Evolutionary conservation across 2,113 vertebrate genomes (phyloP).

Genomic region (Bostrychus sinensis): DNA sequence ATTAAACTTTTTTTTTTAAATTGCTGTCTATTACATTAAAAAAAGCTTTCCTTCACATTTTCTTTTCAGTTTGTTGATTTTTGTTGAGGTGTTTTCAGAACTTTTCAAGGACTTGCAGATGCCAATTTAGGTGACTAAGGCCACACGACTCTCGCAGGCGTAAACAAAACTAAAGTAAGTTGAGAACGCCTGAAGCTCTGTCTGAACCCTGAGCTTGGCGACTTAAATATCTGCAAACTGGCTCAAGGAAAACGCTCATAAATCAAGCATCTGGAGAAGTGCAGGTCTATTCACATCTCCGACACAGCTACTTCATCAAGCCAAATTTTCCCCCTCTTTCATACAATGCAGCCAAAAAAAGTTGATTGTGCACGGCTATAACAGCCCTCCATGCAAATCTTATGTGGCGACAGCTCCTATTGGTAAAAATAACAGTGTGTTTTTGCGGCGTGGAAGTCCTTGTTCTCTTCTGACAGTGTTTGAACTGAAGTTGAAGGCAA

Average conservation of each 20-base stretch:
- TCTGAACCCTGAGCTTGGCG: conserved; percentile 11
- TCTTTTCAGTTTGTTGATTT: neutral
- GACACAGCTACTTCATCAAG: conserved; percentile 51
- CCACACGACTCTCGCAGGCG: neutral
- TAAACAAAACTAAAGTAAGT: neutral
- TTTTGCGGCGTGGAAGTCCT: conserved; percentile 27
- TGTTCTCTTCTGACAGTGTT: conserved; percentile 35
- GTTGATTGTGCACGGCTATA: conserved; percentile 24
- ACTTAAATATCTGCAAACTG: conserved; percentile 33
- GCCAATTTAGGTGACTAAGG: neutral
- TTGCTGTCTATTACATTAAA: neutral
- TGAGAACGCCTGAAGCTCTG: conserved; percentile 15
- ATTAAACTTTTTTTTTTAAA: neutral
- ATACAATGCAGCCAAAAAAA: conserved; percentile 28
- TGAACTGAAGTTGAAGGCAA: conserved; percentile 44
- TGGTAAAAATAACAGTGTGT: conserved; percentile 37
- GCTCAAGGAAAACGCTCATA: conserved; percentile 39
- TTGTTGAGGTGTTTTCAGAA: neutral
- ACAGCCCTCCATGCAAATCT: conserved; percentile 33
- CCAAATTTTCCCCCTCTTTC: conserved; percentile 1
- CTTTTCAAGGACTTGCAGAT: neutral
- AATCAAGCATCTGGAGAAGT: conserved; percentile 46
- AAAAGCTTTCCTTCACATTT: too few relatives aligned
- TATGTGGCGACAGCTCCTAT: conserved; percentile 12
- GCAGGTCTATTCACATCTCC: conserved; percentile 35